Percentiles rank a stretch among this genome's conserved stretches.
Evolutionary conservation across 2,113 vertebrate species (phyloP).

Genomic region (Ptilonorhynchus violaceus): DNA sequence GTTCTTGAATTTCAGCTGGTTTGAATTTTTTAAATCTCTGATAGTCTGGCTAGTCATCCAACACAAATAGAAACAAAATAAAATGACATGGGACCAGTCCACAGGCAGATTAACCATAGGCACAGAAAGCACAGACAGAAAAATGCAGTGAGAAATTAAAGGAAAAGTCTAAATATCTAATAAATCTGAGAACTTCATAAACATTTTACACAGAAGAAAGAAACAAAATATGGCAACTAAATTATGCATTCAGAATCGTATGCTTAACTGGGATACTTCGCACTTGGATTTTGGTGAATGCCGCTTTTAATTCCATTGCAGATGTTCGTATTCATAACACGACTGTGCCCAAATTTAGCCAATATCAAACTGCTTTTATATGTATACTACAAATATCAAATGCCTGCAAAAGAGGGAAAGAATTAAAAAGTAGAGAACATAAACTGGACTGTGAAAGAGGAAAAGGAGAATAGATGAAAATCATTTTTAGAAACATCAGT

Average conservation of each 20-base stretch:
- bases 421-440: neutral
- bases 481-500: neutral
- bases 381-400: neutral
- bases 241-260: constrained; percentile 50
- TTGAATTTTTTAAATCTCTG: neutral
- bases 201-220: constrained; percentile 7
- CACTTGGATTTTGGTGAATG: constrained; percentile 61
- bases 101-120: neutral
- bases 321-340: constrained; percentile 57
- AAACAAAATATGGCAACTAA: constrained; percentile 48
- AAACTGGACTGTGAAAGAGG: neutral
- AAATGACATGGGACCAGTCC: neutral
- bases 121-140: neutral
- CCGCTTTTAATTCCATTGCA: constrained; percentile 58
- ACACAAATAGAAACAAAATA: neutral
- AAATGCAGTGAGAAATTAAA: constrained; percentile 9
- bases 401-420: neutral
- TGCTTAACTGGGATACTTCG: constrained; percentile 35
- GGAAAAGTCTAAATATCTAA: constrained; percentile 48
- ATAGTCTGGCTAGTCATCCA: neutral
- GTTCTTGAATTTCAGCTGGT: constrained; percentile 13
- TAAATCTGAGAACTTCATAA: constrained; percentile 36
- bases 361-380: constrained; percentile 41
- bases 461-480: neutral
- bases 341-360: constrained; percentile 51